A percentile compares a stretch with the other conserved stretches of the same genome.
These are phyloP conservation scores for Trissolcus brochymenae DNA, from an alignment of 2,888 invertebrate species.

Conservation along the genomic window DNA sequence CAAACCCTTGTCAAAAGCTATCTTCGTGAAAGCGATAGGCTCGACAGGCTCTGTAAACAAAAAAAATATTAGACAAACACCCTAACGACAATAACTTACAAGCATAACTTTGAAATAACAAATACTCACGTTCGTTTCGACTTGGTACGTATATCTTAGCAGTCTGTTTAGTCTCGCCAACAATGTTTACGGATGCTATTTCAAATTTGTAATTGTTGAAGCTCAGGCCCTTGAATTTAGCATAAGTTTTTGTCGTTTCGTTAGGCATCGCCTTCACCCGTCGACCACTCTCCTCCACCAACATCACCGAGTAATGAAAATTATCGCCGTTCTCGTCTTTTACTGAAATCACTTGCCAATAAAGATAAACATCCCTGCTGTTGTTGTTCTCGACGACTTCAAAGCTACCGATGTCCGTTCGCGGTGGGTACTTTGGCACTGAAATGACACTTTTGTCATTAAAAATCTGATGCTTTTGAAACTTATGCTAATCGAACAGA, in stretches of 20 bases:
- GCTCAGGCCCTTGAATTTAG: constrained; percentile 79
- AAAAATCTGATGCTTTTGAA: not conserved
- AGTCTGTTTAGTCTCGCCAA: constrained; percentile 79
- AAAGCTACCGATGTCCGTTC: constrained; percentile 85
- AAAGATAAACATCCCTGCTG: constrained; percentile 82
- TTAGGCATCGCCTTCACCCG: constrained; percentile 76
- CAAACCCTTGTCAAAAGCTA: constrained; percentile 83
- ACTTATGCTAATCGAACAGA: not conserved
- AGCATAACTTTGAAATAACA: not conserved
- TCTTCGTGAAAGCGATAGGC: constrained; percentile 83
- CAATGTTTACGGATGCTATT: constrained; percentile 81
- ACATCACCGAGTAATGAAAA: constrained; percentile 83
- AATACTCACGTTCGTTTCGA: constrained; percentile 76
- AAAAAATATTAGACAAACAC: not conserved
- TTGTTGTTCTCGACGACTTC: constrained; percentile 78
- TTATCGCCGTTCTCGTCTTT: constrained; percentile 85
- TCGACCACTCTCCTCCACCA: constrained; percentile 75
- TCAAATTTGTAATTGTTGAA: constrained; percentile 78
- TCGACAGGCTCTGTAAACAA: constrained; percentile 74
- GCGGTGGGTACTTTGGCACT: constrained; percentile 84
- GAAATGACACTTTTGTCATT: constrained; percentile 10
- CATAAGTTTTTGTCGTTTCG: constrained; percentile 80
- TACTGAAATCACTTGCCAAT: constrained; percentile 86
- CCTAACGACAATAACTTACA: not conserved
- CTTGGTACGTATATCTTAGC: constrained; percentile 82